Conservation (phyloP, 2,797 vertebrate genomes). For the Saxicola maurus region DNA sequence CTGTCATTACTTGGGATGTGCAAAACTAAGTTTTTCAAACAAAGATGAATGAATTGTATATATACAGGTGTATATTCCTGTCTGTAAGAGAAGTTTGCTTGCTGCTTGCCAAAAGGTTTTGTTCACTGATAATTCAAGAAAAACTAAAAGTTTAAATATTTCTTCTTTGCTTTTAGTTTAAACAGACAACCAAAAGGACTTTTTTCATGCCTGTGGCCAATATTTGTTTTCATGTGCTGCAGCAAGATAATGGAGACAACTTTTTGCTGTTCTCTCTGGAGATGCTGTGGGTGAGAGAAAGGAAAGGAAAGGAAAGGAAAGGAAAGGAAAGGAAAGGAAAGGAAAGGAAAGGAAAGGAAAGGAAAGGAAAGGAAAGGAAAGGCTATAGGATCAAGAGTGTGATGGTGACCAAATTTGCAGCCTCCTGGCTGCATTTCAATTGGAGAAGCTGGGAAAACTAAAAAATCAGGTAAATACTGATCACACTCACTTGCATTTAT, state of each 20-base stretch:
- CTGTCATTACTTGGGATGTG: neutral
- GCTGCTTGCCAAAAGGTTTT: neutral
- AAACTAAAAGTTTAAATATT: neutral
- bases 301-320: neutral
- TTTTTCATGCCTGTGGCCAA: neutral
- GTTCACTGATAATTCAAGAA: neutral
- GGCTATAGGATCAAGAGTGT: rapidly evolving
- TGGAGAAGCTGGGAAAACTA: neutral
- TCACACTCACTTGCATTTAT: neutral
- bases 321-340: neutral
- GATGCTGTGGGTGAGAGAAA: neutral
- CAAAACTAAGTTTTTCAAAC: neutral
- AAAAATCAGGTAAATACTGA: neutral
- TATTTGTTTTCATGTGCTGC: neutral
- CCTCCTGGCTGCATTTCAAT: neutral
- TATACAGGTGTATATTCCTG: neutral
- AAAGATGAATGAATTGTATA: neutral
- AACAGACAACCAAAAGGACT: neutral
- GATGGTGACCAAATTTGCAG: neutral
- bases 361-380: neutral
- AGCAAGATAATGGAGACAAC: neutral
- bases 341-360: too few relatives aligned
- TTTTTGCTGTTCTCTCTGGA: neutral
- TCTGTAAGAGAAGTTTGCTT: neutral
- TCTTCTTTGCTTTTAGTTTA: neutral